Evolutionary conservation across 2,797 vertebrate genomes (phyloP).

Genomic region (Ibycter americanus): DNA sequence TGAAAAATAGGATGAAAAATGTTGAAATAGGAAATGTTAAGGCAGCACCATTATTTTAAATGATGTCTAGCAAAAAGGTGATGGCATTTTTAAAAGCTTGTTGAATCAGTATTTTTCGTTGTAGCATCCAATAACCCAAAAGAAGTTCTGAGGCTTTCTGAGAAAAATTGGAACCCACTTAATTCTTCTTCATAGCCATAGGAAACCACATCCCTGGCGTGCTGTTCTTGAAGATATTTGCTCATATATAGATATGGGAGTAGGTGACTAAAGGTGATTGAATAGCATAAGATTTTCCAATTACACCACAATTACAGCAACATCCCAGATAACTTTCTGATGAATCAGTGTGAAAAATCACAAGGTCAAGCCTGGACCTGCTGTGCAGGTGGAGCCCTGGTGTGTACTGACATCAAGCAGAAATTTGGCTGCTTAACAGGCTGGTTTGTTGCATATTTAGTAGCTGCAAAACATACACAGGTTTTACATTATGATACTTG

Average conservation of each 20-base stretch:
- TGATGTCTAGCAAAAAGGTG: background rate
- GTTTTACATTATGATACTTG: background rate
- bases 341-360: conserved; percentile 1
- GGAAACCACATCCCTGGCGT: background rate
- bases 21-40: background rate
- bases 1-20: background rate
- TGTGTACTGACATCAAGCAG: background rate
- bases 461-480: background rate
- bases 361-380: background rate
- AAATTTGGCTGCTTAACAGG: background rate
- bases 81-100: background rate
- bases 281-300: background rate
- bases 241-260: background rate
- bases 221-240: background rate
- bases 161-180: background rate
- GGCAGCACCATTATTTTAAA: background rate
- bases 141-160: background rate
- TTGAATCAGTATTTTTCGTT: background rate
- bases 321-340: background rate
- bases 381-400: background rate
- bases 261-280: background rate
- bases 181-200: background rate
- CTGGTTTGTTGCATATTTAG: background rate
- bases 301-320: background rate
- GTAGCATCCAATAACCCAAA: background rate